Percentiles rank a stretch among this genome's conserved stretches.
Evolutionary conservation across 2,797 vertebrate species (phyloP).

Genomic region (Sebastes iracundus): DNA sequence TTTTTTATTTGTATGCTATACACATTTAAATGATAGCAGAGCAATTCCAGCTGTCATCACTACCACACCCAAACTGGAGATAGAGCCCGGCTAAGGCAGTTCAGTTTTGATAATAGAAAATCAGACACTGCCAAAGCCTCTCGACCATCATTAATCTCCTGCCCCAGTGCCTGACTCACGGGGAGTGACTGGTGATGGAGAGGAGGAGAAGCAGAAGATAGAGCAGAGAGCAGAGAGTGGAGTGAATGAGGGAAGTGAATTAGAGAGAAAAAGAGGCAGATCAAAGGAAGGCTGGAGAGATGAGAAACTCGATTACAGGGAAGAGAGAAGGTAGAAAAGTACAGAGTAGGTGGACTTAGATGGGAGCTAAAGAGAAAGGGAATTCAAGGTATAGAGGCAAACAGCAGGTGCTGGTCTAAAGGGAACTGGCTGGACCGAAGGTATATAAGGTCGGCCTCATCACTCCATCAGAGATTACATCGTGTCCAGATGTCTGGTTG

Average conservation of each 20-base stretch:
- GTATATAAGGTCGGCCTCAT: slow-evolving; percentile 50
- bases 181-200: slow-evolving; percentile 59
- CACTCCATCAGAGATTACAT: slow-evolving; percentile 60
- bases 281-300: slow-evolving; percentile 48
- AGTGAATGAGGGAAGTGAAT: slow-evolving; percentile 58
- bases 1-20: slow-evolving; percentile 61
- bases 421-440: slow-evolving; percentile 27
- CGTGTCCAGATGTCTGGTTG: slow-evolving; percentile 48
- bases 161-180: slow-evolving; percentile 55
- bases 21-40: slow-evolving; percentile 68
- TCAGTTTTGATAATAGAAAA: slow-evolving; percentile 79
- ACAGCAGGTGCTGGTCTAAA: slow-evolving; percentile 23
- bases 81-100: slow-evolving; percentile 55
- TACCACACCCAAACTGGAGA: slow-evolving; percentile 55
- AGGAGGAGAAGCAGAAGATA: slow-evolving; percentile 54
- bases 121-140: slow-evolving; percentile 74
- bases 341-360: slow-evolving; percentile 22
- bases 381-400: slow-evolving; percentile 38
- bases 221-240: slow-evolving; percentile 34
- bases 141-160: slow-evolving; percentile 78
- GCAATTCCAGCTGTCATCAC: slow-evolving; percentile 66
- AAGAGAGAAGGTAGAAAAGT: slow-evolving; percentile 23
- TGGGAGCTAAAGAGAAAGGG: slow-evolving; percentile 28
- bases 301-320: slow-evolving; percentile 56
- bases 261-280: slow-evolving; percentile 49